Conservation (phyloP, 2,797 vertebrate species). For the Echiichthys vipera region DNA sequence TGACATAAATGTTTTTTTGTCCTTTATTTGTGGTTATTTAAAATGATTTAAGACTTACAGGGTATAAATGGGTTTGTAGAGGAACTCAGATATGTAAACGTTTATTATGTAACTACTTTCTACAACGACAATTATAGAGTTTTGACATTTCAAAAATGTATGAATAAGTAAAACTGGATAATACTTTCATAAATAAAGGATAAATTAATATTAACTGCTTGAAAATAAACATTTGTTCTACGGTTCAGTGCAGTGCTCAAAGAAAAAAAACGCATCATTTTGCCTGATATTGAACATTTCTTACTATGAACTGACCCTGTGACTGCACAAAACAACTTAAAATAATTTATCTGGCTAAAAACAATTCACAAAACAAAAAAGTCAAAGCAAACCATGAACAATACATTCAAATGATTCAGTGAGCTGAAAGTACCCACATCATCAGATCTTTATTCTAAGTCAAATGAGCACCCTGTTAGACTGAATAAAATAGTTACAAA, state of each 20-base stretch:
- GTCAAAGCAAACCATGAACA: no score
- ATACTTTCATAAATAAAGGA: neutral
- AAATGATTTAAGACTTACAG: neutral
- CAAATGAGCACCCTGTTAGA: neutral
- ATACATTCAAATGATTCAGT: neutral
- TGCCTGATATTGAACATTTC: neutral
- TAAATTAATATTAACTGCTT: neutral
- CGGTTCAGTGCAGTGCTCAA: neutral
- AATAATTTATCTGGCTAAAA: no score
- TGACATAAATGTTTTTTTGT: neutral
- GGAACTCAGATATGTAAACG: no score
- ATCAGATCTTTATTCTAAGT: neutral
- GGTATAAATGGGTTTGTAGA: neutral
- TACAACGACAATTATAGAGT: no score
- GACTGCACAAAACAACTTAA: no score
- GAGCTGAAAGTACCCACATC: neutral
- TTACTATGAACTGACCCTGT: no score
- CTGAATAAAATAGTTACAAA: neutral
- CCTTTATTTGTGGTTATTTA: neutral
- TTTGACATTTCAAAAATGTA: neutral
- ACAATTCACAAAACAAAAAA: neutral
- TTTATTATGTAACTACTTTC: no score
- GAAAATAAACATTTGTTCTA: neutral
- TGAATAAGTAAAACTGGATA: neutral
- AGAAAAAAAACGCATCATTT: neutral